phyloP scores from a whole-genome alignment of 2,888 invertebrate species.

The Blastobasis lacticolella region DNA sequence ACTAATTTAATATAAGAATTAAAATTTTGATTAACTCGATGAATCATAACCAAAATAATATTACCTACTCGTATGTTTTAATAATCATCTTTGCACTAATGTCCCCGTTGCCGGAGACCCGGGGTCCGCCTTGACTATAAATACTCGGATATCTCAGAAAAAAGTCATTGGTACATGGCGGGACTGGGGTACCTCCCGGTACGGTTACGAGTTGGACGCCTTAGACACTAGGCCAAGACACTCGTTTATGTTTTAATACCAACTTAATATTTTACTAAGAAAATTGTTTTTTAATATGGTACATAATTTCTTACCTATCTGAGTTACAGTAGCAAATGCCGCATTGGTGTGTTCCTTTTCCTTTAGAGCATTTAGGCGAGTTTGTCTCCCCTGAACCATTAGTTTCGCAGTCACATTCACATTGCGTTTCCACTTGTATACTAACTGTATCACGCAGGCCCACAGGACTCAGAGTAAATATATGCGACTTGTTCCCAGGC shows the following conservation, averaged over 20 bases:
- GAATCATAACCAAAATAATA: no score
- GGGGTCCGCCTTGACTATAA: no score
- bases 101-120: no score
- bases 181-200: no score
- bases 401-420: conserved; percentile 84
- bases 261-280: neutral
- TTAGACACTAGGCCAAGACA: no score
- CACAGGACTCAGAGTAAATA: conserved; percentile 56
- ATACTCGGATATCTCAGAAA: no score
- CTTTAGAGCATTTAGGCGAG: conserved; percentile 43
- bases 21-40: no score
- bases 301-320: conserved; percentile 29
- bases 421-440: conserved; percentile 80
- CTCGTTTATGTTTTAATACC: neutral
- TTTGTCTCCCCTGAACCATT: conserved; percentile 31
- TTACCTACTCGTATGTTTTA: no score
- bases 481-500: conserved; percentile 4
- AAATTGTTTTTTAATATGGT: neutral
- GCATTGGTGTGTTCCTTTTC: conserved; percentile 70
- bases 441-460: conserved; percentile 79
- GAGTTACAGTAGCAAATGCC: conserved; percentile 77
- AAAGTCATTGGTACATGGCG: no score
- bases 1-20: no score
- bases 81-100: no score
- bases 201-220: no score